Evolutionary conservation across 1,140 invertebrate species (phyloP), one percentile per base, ranked within the genome.

Genomic region (Drosophila nebulosa): DNA sequence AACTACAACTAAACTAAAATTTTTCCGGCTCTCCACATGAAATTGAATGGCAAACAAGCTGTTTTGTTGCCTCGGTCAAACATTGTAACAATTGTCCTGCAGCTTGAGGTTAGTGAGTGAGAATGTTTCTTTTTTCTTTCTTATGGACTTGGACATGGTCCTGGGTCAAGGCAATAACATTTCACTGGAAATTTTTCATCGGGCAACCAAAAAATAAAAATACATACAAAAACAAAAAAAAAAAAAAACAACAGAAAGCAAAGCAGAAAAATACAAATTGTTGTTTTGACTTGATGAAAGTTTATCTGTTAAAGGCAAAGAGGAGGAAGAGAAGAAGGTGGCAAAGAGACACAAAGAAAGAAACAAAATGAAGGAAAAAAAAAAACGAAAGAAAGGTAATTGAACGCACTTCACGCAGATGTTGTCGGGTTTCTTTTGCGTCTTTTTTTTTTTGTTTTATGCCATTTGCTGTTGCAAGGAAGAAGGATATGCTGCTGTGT

Each of bases 331-430:
- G 21, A 9, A 27, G 63, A 22, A 35, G 53, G 18, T 30, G 21
- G 24, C 42, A 12, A 59, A 46, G 16, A 46, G 39, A 46, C 18
- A 46, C 39, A 46, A 46, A 46, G 39, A 46, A 46, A 21, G 39
- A 42, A 42, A 42, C 46, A 30, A 36, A 56, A 60, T 16, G 27
- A 26, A 3, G 27, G 36, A 21, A 39, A 50, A 62, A 56, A 42
- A 52, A 52, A 69, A 73, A 60, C 51, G 80, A 74, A 56, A 64
- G 65, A 71, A 63, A 69, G 16, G 24, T 81, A 85, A 88, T 88
- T 85, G 81, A 81, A 85, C 83, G 83, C 74, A 88, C 81, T 86
- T 78, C 74, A 71, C 66, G 79, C 80, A 85, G 80, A 79, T 85
- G 80, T 88, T 85, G 81, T 78, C 78, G 67, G 46, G 57, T 50